Conservation (phyloP, 2,797 vertebrate genomes). For the Takifugu ocellatus region DNA sequence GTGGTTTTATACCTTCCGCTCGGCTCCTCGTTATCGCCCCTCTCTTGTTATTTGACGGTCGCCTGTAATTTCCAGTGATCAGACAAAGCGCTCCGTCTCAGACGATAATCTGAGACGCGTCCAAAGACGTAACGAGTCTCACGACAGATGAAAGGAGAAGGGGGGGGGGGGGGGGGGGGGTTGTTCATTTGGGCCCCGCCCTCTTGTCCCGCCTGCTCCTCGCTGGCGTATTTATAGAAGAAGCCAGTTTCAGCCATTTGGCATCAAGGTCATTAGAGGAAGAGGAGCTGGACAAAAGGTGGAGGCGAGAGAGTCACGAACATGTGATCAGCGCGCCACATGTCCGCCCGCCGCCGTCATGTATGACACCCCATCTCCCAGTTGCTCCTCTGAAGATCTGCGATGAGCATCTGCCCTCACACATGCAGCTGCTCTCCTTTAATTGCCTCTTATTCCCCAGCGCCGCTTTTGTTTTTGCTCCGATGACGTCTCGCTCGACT, state of each 20-base stretch:
- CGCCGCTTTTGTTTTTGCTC: constrained; percentile 36
- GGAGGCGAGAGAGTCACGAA: no score
- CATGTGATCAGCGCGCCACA: no score
- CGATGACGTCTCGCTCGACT: constrained; percentile 39
- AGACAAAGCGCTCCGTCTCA: constrained; percentile 15
- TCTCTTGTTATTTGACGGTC: constrained; percentile 14
- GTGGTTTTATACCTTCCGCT: constrained; percentile 13
- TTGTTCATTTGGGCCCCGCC: constrained; percentile 13
- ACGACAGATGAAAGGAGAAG: constrained; percentile 12
- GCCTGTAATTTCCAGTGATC: constrained; percentile 32
- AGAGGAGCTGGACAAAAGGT: no score
- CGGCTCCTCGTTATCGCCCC: constrained; percentile 7
- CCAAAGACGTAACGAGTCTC: constrained; percentile 31
- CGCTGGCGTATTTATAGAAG: constrained; percentile 4
- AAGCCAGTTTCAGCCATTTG: constrained; percentile 3
- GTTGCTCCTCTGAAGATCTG: constrained; percentile 22
- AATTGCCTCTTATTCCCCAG: constrained; percentile 44
- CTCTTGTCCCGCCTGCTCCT: constrained; percentile 1
- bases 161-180: neutral
- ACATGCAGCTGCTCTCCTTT: constrained; percentile 45
- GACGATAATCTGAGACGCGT: constrained; percentile 24
- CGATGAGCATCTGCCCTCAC: constrained; percentile 20
- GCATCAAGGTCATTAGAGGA: constrained; percentile 33
- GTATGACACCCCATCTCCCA: neutral
- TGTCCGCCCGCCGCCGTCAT: constrained; percentile 8